Conservation (phyloP, 1,140 invertebrate genomes). For the Drosophila kikkawai region DNA sequence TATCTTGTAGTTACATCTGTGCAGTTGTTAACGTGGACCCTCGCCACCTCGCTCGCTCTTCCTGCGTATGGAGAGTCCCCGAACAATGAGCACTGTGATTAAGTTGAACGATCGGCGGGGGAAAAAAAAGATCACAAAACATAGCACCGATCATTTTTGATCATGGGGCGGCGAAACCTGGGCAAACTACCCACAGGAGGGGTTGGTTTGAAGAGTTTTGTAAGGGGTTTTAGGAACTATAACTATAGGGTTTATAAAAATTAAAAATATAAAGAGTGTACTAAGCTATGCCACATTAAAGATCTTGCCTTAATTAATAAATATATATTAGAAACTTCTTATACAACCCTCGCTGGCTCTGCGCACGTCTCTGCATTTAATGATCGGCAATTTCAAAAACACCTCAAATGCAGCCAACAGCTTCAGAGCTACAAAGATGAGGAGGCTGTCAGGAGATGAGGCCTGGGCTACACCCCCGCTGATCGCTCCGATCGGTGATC, state of each 20-base stretch:
- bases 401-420: conserved; percentile 67
- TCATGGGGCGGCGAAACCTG: conserved; percentile 46
- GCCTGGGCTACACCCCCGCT: conserved; percentile 57
- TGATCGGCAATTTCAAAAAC: conserved; percentile 83
- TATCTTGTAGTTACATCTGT: conserved; percentile 69
- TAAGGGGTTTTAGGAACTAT: too few species aligned
- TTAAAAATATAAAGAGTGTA: not conserved
- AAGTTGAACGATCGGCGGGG: conserved; percentile 71
- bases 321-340: conserved; percentile 9
- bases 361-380: conserved; percentile 61
- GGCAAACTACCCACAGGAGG: conserved; percentile 20
- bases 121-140: conserved; percentile 75
- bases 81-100: conserved; percentile 73
- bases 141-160: conserved; percentile 72
- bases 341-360: conserved; percentile 43
- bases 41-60: not conserved
- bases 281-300: not conserved
- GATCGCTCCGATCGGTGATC: conserved; percentile 28
- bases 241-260: not conserved
- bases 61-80: conserved; percentile 14
- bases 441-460: conserved; percentile 9
- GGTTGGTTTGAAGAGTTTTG: conserved; percentile 8
- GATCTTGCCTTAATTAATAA: not conserved
- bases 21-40: conserved; percentile 62
- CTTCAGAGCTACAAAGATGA: conserved; percentile 7